A percentile compares a stretch with the other conserved stretches of the same genome.
Evolutionary conservation across 2,888 invertebrate species (phyloP).

Genomic region (Zeuzera pyrina): DNA sequence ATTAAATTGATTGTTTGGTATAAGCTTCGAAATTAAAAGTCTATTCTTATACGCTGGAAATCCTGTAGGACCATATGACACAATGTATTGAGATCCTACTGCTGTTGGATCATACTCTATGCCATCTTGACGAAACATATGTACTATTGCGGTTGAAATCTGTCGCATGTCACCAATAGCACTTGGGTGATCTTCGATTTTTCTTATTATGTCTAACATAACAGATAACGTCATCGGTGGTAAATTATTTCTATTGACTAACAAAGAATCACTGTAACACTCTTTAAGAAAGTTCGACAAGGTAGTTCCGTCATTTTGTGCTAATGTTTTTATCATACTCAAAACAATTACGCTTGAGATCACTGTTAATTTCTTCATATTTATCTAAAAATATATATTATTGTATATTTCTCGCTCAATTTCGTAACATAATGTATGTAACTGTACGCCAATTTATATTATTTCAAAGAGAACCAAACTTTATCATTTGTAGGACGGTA

Average conservation of each 20-base stretch:
- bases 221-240: slow-evolving; percentile 75
- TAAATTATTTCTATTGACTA: slow-evolving; percentile 69
- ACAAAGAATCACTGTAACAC: slow-evolving; percentile 74
- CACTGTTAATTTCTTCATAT: slow-evolving; percentile 3
- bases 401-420: too few species aligned
- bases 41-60: slow-evolving; percentile 68
- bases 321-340: slow-evolving; percentile 5
- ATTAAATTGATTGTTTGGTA: slow-evolving; percentile 64
- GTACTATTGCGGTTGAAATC: slow-evolving; percentile 66
- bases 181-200: slow-evolving; percentile 70
- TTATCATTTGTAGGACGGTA: slow-evolving; percentile 1
- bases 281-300: slow-evolving; percentile 32
- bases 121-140: slow-evolving; percentile 80
- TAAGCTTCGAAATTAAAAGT: slow-evolving; percentile 58
- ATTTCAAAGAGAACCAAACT: slow-evolving; percentile 2
- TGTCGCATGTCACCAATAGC: slow-evolving; percentile 64
- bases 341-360: slow-evolving; percentile 2
- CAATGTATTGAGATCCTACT: slow-evolving; percentile 31
- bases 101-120: slow-evolving; percentile 39
- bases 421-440: too few species aligned
- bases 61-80: slow-evolving; percentile 73
- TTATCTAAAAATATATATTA: too few species aligned
- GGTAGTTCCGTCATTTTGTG: slow-evolving; percentile 12
- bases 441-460: too few species aligned
- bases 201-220: slow-evolving; percentile 75